Evolutionary conservation across 2,888 invertebrate species (phyloP).

Genomic region (Papilio elwesi): DNA sequence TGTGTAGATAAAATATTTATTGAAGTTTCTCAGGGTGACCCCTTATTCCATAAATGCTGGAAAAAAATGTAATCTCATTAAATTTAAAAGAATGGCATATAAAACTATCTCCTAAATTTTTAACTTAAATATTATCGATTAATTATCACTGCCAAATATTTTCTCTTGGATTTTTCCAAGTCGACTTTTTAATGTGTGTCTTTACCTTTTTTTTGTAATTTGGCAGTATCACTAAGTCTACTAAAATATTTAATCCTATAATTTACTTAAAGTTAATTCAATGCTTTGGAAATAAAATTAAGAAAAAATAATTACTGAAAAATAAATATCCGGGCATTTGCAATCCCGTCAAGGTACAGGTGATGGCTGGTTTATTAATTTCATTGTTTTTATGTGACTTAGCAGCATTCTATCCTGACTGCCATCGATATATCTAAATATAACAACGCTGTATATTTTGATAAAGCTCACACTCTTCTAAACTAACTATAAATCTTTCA

Average conservation of each 20-base stretch:
- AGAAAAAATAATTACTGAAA: constrained; percentile 60
- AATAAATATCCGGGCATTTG: constrained; percentile 59
- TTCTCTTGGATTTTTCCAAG: constrained; percentile 45
- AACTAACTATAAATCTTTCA: constrained; percentile 79
- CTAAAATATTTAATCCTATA: constrained; percentile 69
- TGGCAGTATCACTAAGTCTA: constrained; percentile 75
- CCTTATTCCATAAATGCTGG: constrained; percentile 70
- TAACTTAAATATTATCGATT: constrained; percentile 36
- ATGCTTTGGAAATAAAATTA: constrained; percentile 79
- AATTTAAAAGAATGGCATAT: constrained; percentile 43
- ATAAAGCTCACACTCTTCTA: constrained; percentile 83
- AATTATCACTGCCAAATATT: constrained; percentile 68
- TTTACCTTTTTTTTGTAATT: constrained; percentile 62
- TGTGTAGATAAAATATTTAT: constrained; percentile 45
- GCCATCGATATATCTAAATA: constrained; percentile 60
- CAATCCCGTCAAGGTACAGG: constrained; percentile 69
- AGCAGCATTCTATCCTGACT: constrained; percentile 56
- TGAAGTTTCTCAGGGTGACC: constrained; percentile 44
- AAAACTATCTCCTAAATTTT: constrained; percentile 43
- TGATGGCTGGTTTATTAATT: constrained; percentile 76
- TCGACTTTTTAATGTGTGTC: constrained; percentile 57
- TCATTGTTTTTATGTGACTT: constrained; percentile 64
- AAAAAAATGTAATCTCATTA: constrained; percentile 71
- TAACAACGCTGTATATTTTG: constrained; percentile 71
- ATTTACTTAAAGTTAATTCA: constrained; percentile 67